A percentile compares a stretch with the other conserved stretches of the same genome.
Evolutionary conservation across 2,113 vertebrate genomes (phyloP).

Genomic region (Serinus canaria): DNA sequence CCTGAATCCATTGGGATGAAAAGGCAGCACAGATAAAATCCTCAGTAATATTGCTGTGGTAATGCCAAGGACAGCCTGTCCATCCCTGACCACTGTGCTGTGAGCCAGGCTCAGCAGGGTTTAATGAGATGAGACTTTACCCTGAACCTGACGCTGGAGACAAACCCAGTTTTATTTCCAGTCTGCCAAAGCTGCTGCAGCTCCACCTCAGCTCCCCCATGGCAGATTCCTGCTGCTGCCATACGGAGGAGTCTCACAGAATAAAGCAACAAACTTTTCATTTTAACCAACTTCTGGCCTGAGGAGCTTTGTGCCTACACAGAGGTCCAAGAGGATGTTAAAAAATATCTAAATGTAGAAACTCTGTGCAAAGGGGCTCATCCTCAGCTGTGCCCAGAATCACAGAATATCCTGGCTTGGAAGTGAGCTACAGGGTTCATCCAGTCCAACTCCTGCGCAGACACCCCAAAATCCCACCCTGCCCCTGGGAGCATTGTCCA

Average conservation of each 20-base stretch:
- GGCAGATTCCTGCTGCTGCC: background rate
- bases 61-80: background rate
- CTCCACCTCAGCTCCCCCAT: background rate
- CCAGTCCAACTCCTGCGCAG: background rate
- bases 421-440: background rate
- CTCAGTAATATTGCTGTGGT: background rate
- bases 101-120: background rate
- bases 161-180: background rate
- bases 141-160: background rate
- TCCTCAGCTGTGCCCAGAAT: background rate
- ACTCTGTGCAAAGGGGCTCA: background rate
- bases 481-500: background rate
- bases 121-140: background rate
- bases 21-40: background rate
- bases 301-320: background rate
- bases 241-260: background rate
- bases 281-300: background rate
- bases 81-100: background rate
- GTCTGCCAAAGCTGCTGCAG: background rate
- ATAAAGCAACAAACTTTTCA: constrained; percentile 1
- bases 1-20: background rate
- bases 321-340: background rate
- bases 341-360: background rate
- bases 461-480: background rate
- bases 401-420: background rate